Base-by-base conservation (phyloP, 1,140 invertebrate species). In the Epicauta chinensis region DNA sequence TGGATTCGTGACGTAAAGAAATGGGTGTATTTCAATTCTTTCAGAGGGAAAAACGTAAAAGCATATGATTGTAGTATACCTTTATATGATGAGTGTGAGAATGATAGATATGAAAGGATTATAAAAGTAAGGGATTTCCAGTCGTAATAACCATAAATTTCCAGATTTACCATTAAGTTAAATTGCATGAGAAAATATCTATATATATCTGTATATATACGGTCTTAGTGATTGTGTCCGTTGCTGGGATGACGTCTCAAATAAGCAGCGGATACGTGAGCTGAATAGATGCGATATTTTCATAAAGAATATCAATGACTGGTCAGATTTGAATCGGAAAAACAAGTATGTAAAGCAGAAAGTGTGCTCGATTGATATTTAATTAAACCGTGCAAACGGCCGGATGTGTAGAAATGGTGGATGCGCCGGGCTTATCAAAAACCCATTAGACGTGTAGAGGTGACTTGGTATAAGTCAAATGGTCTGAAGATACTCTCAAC, bases 131-230 rank as follows among this genome's bases (percentile, higher is more conserved):
- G 47, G 39, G 41, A 23, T 3, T 23, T 5, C n/a, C 38, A 11
- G 14, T 34, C 10, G 39, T 43, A 51, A 51, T 51, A 51, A 43
- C 38, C 41, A 51, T 51, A 51, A 38, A 51, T 51, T 51, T 51
- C 17, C 48, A 41, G 48, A 38, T 51, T 51, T 41, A 23, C 23
- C 7, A 23, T 3, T 16, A 34, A 29, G 34, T 47, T 47, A 37
- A 51, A 41, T 30, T 39, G 12, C 48, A 39, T 17, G 47, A 39
- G 39, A 36, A 51, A 51, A 41, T 32, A 42, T 51, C 48, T 34
- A 42, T 35, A 51, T 14, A 23, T 23, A 23, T 23, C 7, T 23
- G n/a, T n/a, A n/a, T n/a, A n/a, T 23, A 13, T 4, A 39, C 40
- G 48, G 41, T 42, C 41, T 42, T 42, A 42, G 37, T 51, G 39